Evolutionary conservation across 53 echinoderm and acorn worm genomes (phyloP).

Genomic region (Crossaster papposus): DNA sequence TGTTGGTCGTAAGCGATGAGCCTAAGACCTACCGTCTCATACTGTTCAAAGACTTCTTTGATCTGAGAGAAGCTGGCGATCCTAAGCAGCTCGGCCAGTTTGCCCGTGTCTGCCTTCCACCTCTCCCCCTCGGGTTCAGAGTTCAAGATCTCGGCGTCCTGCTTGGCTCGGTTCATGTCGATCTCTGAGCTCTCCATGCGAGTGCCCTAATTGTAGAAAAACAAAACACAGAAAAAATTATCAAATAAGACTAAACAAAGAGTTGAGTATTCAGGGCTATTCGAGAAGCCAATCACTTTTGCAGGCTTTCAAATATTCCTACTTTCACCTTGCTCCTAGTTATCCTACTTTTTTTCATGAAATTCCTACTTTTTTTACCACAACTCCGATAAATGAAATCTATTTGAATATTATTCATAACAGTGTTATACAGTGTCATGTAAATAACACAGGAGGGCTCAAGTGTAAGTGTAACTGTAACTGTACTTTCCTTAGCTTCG

Average conservation of each 20-base stretch:
- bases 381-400: too few species aligned
- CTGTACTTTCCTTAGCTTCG: too few species aligned
- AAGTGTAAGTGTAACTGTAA: too few species aligned
- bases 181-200: slow-evolving; percentile 67
- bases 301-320: too few species aligned
- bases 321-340: too few species aligned
- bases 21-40: slow-evolving; percentile 68
- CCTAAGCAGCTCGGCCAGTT: slow-evolving; percentile 70
- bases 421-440: too few species aligned
- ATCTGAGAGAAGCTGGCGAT: slow-evolving; percentile 80
- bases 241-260: not conserved
- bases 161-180: slow-evolving; percentile 67
- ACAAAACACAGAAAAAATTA: not conserved
- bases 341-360: too few species aligned
- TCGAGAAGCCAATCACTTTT: too few species aligned
- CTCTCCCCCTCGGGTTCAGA: slow-evolving; percentile 64
- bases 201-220: slow-evolving; percentile 58
- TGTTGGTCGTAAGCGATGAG: not conserved
- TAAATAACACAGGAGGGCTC: too few species aligned
- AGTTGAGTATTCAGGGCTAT: too few species aligned
- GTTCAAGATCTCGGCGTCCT: slow-evolving; percentile 75
- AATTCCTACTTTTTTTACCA: too few species aligned
- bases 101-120: slow-evolving; percentile 78
- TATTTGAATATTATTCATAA: too few species aligned
- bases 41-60: slow-evolving; percentile 78